Base-by-base conservation (phyloP, 2,888 invertebrate genomes). In the Pterobdella sp. region DNA sequence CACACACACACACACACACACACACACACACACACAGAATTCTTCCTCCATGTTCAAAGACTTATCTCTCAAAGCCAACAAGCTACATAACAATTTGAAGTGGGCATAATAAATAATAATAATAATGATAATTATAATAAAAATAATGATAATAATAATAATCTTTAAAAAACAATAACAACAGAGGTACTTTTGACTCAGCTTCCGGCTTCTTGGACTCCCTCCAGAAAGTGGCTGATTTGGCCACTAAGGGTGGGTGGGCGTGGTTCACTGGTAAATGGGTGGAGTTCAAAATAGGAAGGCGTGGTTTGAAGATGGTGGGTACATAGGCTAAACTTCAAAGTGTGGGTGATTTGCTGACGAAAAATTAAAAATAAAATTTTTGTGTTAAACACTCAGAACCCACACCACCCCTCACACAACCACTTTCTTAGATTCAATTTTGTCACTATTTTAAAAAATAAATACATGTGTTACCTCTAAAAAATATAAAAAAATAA, bases 1-100 rank as follows among this genome's bases (percentile, higher is more conserved):
- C 65, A 65, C 35, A 65, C 65, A 65, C 7, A 65, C 29, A 65
- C 7, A 65, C 65, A 65, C 35, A 65, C 65, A 65, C 35, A 65
- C 60, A 56, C 60, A 56, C 60, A 56, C 60, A 56, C 60, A 56
- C 60, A 56, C 60, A 56, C 60, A 56, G 42, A 42, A 7, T 7
- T 7, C 42, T 18, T 42, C 42, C 7, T 7, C 18, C 10, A 18
- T 42, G 42, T 42, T 7, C 10, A 42, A 42, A 42, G 42, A 42
- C 18, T 42, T 42, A 14, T 7, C 10, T 18, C 10, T 7, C 10
- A 42, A 42, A 42, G 42, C 42, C 7, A 14, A 7, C 42, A 42
- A 42, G 18, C 18, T 42, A 18, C 42, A 42, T 42, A 42, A 18
- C 42, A 14, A 18, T 42, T 18, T 42, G 10, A 42, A 42, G 42